Evolutionary conservation across 2,797 vertebrate species (phyloP).

Genomic region (Vireo griseus): DNA sequence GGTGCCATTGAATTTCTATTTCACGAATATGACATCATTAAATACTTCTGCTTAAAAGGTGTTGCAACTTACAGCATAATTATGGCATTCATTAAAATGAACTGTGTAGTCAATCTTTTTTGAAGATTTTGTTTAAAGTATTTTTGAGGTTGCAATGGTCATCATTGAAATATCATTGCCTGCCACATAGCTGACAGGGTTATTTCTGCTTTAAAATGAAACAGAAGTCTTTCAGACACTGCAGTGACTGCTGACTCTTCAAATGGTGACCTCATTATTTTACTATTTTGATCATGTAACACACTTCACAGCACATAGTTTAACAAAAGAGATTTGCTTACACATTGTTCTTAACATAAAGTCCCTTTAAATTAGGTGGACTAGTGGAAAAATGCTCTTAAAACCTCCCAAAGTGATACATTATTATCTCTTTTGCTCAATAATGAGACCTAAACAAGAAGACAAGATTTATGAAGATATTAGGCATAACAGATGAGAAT

Average conservation of each 20-base stretch:
- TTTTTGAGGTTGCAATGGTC: neutral
- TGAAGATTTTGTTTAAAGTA: neutral
- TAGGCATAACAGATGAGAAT: neutral
- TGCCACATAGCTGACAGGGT: neutral
- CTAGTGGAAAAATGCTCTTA: neutral
- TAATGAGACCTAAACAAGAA: neutral
- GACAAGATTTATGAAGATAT: slow-evolving; percentile 22
- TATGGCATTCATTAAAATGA: neutral
- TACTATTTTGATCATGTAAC: neutral
- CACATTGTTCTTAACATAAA: neutral
- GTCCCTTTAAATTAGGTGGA: slow-evolving; percentile 4
- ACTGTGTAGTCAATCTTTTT: neutral
- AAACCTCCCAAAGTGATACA: neutral
- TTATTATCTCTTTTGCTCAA: neutral
- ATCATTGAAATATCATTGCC: neutral
- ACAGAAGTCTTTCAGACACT: neutral
- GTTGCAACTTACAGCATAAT: neutral
- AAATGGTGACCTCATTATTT: neutral
- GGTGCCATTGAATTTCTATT: neutral
- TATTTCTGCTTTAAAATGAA: neutral
- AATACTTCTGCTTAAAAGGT: neutral
- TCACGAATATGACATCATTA: neutral
- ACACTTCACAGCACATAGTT: neutral
- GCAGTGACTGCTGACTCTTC: neutral
- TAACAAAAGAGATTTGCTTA: slow-evolving; percentile 17